Conservation (phyloP, 2,888 invertebrate species). For the Bursaphelenchus okinawaensis region DNA sequence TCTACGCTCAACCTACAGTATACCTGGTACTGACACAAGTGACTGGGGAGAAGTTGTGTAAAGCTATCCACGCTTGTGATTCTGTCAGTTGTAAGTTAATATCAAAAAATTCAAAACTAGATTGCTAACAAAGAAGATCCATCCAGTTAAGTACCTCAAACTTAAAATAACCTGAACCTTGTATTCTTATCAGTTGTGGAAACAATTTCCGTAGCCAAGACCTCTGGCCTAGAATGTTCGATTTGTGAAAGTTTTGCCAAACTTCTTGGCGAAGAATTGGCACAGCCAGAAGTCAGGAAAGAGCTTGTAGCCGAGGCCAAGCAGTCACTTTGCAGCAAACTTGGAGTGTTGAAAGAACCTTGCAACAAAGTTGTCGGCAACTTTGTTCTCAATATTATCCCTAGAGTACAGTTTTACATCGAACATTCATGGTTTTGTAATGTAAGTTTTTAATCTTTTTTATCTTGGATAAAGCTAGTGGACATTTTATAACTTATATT, state of each 20-base stretch:
- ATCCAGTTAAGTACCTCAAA: too few species aligned
- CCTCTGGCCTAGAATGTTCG: constrained; percentile 11
- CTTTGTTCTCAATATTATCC: constrained; percentile 18
- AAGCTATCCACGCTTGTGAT: constrained; percentile 31
- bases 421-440: constrained; percentile 7
- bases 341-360: background rate
- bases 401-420: constrained; percentile 5
- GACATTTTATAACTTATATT: too few species aligned
- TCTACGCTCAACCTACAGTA: constrained; percentile 47
- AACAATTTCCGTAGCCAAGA: background rate
- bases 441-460: constrained; percentile 1
- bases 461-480: too few species aligned
- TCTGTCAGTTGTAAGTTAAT: constrained; percentile 20
- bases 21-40: constrained; percentile 43
- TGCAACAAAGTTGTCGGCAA: constrained; percentile 14
- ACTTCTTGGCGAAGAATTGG: constrained; percentile 22
- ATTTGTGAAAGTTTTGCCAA: constrained; percentile 18
- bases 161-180: too few species aligned
- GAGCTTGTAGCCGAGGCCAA: constrained; percentile 12
- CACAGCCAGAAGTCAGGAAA: constrained; percentile 7
- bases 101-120: background rate
- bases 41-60: constrained; percentile 31
- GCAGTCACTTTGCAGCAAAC: constrained; percentile 5
- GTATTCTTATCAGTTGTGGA: constrained; percentile 3
- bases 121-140: too few species aligned